A percentile compares a stretch with the other conserved stretches of the same genome.
Conservation (phyloP, 2,888 invertebrate species). For the Drosophila phalerata region DNA sequence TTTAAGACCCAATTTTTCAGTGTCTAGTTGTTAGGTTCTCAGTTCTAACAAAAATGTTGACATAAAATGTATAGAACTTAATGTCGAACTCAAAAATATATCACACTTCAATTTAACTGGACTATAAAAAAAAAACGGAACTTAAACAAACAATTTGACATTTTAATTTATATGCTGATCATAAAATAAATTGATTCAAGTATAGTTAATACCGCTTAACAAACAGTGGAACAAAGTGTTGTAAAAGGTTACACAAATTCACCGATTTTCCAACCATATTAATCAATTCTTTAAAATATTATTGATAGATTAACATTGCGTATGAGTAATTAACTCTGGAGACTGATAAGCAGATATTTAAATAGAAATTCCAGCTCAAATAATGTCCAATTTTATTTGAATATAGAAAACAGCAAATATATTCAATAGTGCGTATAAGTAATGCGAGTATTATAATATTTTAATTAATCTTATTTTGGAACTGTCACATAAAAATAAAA, state of each 20-base stretch:
- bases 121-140: no score
- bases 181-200: not conserved
- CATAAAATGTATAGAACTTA: not conserved
- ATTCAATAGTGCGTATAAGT: slow-evolving; percentile 36
- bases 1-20: not conserved
- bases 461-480: not conserved
- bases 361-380: not conserved
- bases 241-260: not conserved
- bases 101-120: no score
- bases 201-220: not conserved
- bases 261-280: not conserved
- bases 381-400: not conserved
- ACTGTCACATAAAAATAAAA: slow-evolving; percentile 4
- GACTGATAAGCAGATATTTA: not conserved
- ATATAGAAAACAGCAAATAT: not conserved
- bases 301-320: not conserved
- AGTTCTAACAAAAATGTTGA: not conserved
- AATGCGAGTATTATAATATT: slow-evolving; percentile 13
- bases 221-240: not conserved
- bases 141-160: not conserved
- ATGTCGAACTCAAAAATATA: not conserved
- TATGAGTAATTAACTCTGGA: not conserved
- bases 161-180: not conserved
- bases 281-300: not conserved
- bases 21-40: not conserved